Evolutionary conservation across 2,888 invertebrate species (phyloP), one percentile per base, ranked within the genome.

Genomic region (Dicranocentrus wangi): DNA sequence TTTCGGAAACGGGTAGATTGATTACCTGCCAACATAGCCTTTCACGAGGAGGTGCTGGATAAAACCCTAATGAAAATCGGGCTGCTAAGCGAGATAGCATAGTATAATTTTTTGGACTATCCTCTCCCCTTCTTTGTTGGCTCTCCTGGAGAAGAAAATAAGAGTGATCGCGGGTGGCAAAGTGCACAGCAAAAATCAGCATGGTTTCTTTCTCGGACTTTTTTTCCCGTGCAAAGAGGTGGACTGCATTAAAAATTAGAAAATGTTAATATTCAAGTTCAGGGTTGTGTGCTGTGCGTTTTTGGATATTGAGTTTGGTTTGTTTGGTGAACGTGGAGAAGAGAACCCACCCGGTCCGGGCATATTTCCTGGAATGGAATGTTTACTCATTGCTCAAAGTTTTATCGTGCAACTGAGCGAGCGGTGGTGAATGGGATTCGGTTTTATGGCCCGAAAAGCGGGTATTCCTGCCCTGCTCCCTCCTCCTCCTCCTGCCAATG

Each of bases 331-430:
- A 21, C 13, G 47, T 61, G n/a, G 32, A 39, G 39, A 28, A 32
- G 32, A 53, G 15, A 63, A 17, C 47, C n/a, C 51, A 51, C 42
- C 73, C 73, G 60, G 51, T 13, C 73, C 73, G 60, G 61, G 73
- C 60, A 51, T 25, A 65, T 63, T 73, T 73, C 73, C 39, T 23
- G 65, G 73, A 73, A 73, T 63, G 73, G 32, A 63, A 53, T 73
- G 73, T 73, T 73, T 73, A 73, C 73, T 73, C 73, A 73, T n/a
- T 63, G 73, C 51, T 73, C 63, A 73, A 73, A 63, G 53, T 53
- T 73, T 73, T 65, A 73, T 73, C 51, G 42, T 63, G 53, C 73
- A 53, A 55, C 63, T 32, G 65, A 63, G 23, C 3, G 58, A 58
- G 23, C 53, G 10, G 23, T 32, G 32, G 43, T 65, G 43, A 53